Base-by-base conservation (phyloP, 2,797 vertebrate species). In the Zalophus californianus region DNA sequence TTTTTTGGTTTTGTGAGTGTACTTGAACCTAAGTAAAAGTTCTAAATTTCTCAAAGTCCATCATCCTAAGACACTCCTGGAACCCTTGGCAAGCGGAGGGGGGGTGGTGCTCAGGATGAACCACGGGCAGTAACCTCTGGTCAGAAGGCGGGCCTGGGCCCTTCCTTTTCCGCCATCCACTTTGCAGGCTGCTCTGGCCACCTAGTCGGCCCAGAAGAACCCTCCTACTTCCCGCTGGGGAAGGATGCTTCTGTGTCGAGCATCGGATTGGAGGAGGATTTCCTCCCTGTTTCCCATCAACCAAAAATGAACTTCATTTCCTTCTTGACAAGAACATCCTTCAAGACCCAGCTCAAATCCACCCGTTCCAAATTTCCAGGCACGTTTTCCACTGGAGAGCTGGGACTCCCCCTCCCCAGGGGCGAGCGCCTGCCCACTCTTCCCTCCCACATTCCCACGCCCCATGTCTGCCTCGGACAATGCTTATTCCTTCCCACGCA, bases 401-500 rank as follows among this genome's bases (percentile, higher is more conserved):
- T 2, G 56, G 27, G 25, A 29, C 41, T 6, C 6, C 10, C 4
- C 3, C 50, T 52, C 50, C 2, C 29, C 52, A 0, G 0, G 0
- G 48, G 15, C 6, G 4, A 4, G 7, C 0, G 56, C 11, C 66
- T 21, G 0, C 2, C 44, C 13, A 4, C 41, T 21, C 2, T 7
- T 27, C 23, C 6, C 13, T 25, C 38, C 5, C 1, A 7, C 54
- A 20, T 5, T 8, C 48, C n/a, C 6, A 0, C 0, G 7, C 7
- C 29, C n/a, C 11, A 7, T 38, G 8, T 29, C 13, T 10, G 14
- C 52, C 27, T 15, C 6, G 1, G 7, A n/a, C 2, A 2, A 14
- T 1, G 16, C 52, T 44, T 21, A 0, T 8, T 15, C 1, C n/a
- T 83, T 58, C 44, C 1, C 5, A 4, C 0, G 1, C 8, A 1